phyloP scores from a whole-genome alignment of 92 coral and sea anemone species.

The Porites evermanni region DNA sequence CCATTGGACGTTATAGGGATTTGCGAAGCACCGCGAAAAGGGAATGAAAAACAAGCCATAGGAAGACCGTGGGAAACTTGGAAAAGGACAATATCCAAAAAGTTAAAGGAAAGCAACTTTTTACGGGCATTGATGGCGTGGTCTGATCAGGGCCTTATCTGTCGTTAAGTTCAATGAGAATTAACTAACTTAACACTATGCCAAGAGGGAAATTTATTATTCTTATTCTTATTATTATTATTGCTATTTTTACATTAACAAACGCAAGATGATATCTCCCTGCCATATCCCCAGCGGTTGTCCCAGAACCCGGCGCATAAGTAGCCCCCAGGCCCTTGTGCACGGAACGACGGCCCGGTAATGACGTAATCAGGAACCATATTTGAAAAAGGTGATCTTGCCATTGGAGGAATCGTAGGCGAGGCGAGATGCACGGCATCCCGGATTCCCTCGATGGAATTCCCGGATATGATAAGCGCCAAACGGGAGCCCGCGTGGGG shows the following conservation, averaged over 20 bases:
- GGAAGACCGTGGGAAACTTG: too few relatives aligned
- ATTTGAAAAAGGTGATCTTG: conserved; percentile 98
- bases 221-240: too few relatives aligned
- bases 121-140: too few relatives aligned
- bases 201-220: too few relatives aligned
- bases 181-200: too few relatives aligned
- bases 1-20: too few relatives aligned
- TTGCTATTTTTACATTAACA: conserved; percentile 45
- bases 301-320: conserved; percentile 97
- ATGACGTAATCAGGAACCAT: conserved; percentile 97
- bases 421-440: conserved; percentile 88
- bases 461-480: conserved; percentile 91
- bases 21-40: too few relatives aligned
- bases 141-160: too few relatives aligned
- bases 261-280: conserved; percentile 77
- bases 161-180: too few relatives aligned
- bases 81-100: too few relatives aligned
- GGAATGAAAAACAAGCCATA: too few relatives aligned
- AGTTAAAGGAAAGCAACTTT: too few relatives aligned
- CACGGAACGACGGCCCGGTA: conserved; percentile 95
- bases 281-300: conserved; percentile 88
- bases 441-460: conserved; percentile 83
- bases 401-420: conserved; percentile 99
- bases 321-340: conserved; percentile 96
- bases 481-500: conserved; percentile 88